A percentile compares a stretch with the other conserved stretches of the same genome.
Conservation (phyloP, 1,140 invertebrate species). For the Brachionus koreanus region DNA sequence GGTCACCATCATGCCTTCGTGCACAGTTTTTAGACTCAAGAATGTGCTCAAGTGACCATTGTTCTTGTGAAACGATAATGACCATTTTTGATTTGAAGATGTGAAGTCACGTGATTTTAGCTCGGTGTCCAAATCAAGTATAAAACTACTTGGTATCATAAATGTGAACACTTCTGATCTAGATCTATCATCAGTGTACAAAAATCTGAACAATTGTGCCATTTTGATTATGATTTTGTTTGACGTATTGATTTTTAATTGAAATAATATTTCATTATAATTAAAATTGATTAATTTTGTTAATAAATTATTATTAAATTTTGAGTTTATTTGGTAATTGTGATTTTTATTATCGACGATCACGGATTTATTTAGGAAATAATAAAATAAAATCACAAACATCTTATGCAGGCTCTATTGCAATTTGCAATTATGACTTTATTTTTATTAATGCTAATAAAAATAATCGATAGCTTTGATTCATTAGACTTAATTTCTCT, state of each 20-base stretch:
- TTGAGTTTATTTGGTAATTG: not conserved
- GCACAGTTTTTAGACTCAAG: constrained; percentile 72
- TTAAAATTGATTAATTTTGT: not conserved
- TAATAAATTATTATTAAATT: not conserved
- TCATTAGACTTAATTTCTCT: not conserved
- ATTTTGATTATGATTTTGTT: constrained; percentile 57
- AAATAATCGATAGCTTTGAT: constrained; percentile 27
- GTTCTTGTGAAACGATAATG: constrained; percentile 74
- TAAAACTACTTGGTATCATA: constrained; percentile 48
- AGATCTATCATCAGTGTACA: constrained; percentile 74
- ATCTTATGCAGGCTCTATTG: constrained; percentile 4
- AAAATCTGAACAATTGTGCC: constrained; percentile 78
- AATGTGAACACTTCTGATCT: constrained; percentile 69
- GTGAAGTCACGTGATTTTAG: constrained; percentile 78
- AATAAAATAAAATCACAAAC: constrained; percentile 25
- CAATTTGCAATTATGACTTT: constrained; percentile 10
- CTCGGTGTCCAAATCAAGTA: constrained; percentile 63
- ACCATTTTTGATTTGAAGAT: constrained; percentile 80
- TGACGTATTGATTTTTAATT: not conserved
- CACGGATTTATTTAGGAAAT: not conserved
- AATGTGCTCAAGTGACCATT: constrained; percentile 77
- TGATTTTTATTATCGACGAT: not conserved
- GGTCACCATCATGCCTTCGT: constrained; percentile 64
- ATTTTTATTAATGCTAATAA: constrained; percentile 32
- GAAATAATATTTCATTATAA: constrained; percentile 31